Evolutionary conservation across 2,888 invertebrate species (phyloP).

Genomic region (Conistra vaccinii): DNA sequence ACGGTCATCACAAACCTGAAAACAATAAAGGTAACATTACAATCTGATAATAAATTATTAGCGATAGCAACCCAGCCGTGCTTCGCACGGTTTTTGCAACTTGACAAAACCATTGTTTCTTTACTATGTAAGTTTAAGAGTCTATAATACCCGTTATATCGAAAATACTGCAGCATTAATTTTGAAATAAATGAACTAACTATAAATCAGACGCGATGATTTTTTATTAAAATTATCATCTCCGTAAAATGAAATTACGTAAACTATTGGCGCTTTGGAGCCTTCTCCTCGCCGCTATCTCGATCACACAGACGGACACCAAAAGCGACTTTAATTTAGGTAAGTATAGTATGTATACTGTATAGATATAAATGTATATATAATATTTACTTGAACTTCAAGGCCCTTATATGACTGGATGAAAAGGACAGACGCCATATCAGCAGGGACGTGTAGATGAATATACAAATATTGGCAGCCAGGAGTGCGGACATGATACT

Average conservation of each 20-base stretch:
- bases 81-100: background rate
- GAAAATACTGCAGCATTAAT: no score
- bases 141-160: no score
- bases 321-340: background rate
- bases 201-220: no score
- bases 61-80: no score
- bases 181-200: no score
- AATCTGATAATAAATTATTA: background rate
- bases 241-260: no score
- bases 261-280: no score
- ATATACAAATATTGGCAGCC: slow-evolving; percentile 90
- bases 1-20: slow-evolving; percentile 91
- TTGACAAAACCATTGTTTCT: background rate
- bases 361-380: background rate
- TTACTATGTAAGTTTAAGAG: background rate
- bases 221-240: no score
- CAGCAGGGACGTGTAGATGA: slow-evolving; percentile 89
- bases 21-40: slow-evolving; percentile 50
- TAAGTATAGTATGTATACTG: background rate
- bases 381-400: slow-evolving; percentile 89
- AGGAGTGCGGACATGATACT: slow-evolving; percentile 91
- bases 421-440: slow-evolving; percentile 90
- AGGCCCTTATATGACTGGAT: slow-evolving; percentile 84
- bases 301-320: background rate
- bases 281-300: no score